phyloP scores from a whole-genome alignment of 2,797 vertebrate species.

The Tympanoctomys barrerae region DNA sequence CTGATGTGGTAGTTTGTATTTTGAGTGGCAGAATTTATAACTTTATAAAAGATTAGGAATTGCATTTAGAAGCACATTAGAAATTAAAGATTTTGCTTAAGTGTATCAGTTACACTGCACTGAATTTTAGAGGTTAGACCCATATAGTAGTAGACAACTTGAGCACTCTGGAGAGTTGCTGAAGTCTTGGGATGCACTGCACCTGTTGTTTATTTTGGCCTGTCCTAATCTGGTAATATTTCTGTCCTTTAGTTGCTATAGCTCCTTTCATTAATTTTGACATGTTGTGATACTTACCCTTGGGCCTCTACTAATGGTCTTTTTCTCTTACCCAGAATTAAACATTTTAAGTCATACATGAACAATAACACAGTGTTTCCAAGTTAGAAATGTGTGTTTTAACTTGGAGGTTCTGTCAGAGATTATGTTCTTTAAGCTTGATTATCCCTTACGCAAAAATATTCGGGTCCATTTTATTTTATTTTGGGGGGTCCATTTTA shows the following conservation, averaged over 20 bases:
- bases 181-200: neutral
- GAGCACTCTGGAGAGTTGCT: neutral
- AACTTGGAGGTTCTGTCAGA: conserved; percentile 4
- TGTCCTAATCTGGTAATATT: neutral
- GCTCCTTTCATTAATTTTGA: neutral
- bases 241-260: neutral
- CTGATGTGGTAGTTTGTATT: conserved; percentile 62
- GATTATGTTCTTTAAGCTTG: neutral
- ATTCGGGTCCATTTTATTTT: neutral
- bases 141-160: conserved; percentile 22
- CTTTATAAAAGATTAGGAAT: conserved; percentile 32
- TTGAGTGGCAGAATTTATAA: conserved; percentile 60
- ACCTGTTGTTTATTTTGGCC: neutral
- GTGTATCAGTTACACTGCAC: conserved; percentile 9
- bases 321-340: neutral
- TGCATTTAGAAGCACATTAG: conserved; percentile 31
- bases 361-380: neutral
- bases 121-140: conserved; percentile 44
- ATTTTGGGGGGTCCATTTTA: neutral
- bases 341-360: neutral
- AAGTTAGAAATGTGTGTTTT: neutral
- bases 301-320: neutral
- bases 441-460: neutral
- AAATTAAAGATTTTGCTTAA: conserved; percentile 39
- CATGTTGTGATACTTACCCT: neutral